Evolutionary conservation across 2,113 vertebrate genomes (phyloP), one percentile per base, ranked within the genome.

Genomic region (Zootoca vivipara): DNA sequence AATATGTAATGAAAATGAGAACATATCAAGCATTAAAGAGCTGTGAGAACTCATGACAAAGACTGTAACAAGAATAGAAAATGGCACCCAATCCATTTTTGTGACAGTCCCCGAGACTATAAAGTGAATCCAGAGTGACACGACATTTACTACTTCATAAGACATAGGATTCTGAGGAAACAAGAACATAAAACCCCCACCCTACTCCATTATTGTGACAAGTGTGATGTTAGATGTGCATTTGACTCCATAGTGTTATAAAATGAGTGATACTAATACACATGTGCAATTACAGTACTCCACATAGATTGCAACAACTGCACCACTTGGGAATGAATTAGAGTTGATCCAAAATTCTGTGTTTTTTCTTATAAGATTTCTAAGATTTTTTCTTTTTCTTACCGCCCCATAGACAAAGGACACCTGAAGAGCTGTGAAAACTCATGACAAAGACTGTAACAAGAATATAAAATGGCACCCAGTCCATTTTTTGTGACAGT

Each of bases 1-100:
- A 96, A 95, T 96, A 94, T 91, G 85, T 95, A 96, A 96, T 95
- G 92, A 96, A 92, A 96, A 92, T 89, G 89, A 96, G 94, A 96
- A 94, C 89, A 56, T 93, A 95, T 95, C 95, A 95, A 92, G 88
- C 92, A 94, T 94, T 97, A 96, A 96, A 96, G 83, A 87, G 92
- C 94, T 93, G 86, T 90, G 83, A 95, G 93, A 95, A 94, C 86
- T 93, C 94, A 89, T 90, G 94, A 96, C 94, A 94, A 93, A 95
- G 93, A 93, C 82, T 93, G 78, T 92, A 95, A 96, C 89, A 94
- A 95, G 94, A 95, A 93, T 74, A 92, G 87, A 92, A 95, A 96
- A 90, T 1, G 46, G 92, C 84, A 92, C 35, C 82, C 10, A 93
- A 94, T 96, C 91, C 92, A 93, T 96, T 96, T 88, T 93, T 86